Conservation (phyloP, 1,140 invertebrate genomes). For the Aphelenchoides besseyi region DNA sequence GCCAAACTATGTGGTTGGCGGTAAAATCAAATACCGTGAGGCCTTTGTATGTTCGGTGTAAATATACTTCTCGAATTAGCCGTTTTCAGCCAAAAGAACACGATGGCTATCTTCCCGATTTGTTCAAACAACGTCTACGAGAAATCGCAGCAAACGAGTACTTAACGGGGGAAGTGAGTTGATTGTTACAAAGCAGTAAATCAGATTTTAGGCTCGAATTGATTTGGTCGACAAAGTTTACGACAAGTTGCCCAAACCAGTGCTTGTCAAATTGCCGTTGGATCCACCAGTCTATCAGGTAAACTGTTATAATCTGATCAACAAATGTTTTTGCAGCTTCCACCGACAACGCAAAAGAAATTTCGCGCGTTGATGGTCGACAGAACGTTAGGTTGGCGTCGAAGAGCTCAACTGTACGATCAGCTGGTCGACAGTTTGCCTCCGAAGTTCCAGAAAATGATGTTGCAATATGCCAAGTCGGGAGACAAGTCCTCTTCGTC, state of each 20-base stretch:
- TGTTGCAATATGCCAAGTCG: neutral
- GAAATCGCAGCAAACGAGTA: conserved; percentile 8
- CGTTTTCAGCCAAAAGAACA: conserved; percentile 7
- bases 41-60: neutral
- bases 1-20: too few species aligned
- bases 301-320: neutral
- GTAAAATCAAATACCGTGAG: conserved; percentile 10
- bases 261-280: conserved; percentile 1
- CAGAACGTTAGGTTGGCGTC: neutral
- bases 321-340: neutral
- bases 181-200: too few species aligned
- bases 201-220: conserved; percentile 3
- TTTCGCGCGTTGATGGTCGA: conserved; percentile 13
- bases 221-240: conserved; percentile 9
- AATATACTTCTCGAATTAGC: neutral
- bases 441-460: neutral
- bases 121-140: conserved; percentile 1
- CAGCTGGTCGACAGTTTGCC: conserved; percentile 4
- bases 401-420: conserved; percentile 2
- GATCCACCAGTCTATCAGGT: conserved; percentile 9
- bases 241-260: neutral
- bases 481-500: neutral
- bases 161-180: neutral
- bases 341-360: neutral
- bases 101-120: neutral